Conservation (phyloP, 2,888 invertebrate species). For the Synergus laeviventris region DNA sequence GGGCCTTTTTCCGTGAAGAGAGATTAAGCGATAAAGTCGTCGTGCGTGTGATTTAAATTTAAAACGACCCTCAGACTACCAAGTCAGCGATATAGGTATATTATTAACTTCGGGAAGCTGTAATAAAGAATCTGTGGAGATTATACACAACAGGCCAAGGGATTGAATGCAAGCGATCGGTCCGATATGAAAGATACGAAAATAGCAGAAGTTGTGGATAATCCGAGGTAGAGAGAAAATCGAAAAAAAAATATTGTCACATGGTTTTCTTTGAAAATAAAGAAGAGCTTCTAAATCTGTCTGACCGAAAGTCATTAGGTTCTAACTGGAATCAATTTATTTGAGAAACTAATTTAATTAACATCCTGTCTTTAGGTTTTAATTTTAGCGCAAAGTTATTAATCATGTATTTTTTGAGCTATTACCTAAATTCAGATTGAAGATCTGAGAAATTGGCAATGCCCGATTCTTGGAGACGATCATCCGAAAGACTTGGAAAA, state of each 20-base stretch:
- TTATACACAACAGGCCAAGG: neutral
- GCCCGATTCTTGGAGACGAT: slow-evolving; percentile 62
- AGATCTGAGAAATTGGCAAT: slow-evolving; percentile 61
- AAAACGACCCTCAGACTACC: neutral
- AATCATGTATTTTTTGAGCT: neutral
- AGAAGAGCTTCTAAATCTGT: neutral
- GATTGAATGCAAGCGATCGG: neutral
- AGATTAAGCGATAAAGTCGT: slow-evolving; percentile 8
- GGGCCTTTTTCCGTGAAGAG: neutral
- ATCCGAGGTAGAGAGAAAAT: slow-evolving; percentile 1
- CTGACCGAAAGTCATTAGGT: too few species aligned
- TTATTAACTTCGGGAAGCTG: slow-evolving; percentile 9
- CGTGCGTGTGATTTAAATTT: slow-evolving; percentile 3
- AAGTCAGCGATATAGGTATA: slow-evolving; percentile 11
- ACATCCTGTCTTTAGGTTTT: too few species aligned
- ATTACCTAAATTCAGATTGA: slow-evolving; percentile 61
- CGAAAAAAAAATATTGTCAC: neutral
- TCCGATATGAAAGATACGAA: slow-evolving; percentile 9
- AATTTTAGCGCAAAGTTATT: neutral
- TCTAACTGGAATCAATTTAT: too few species aligned
- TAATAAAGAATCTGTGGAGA: neutral
- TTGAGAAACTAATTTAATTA: too few species aligned
- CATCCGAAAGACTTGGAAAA: slow-evolving; percentile 68
- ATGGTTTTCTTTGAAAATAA: neutral
- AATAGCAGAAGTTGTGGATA: slow-evolving; percentile 15